Evolutionary conservation across 2,113 vertebrate genomes (phyloP).

Genomic region (Litocranius walleri): DNA sequence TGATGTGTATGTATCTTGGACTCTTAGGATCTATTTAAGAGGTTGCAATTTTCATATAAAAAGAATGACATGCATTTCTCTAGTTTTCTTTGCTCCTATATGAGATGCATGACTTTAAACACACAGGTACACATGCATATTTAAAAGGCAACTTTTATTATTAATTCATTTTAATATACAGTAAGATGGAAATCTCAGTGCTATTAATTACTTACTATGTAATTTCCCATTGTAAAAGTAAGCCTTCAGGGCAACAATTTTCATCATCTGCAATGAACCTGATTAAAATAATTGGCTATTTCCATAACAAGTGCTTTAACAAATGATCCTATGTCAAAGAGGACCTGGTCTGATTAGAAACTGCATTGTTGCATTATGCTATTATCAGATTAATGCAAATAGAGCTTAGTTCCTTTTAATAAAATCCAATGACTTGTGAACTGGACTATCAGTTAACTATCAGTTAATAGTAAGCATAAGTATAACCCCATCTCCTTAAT

Average conservation of each 20-base stretch:
- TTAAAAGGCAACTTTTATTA: constrained; percentile 39
- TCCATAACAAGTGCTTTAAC: constrained; percentile 76
- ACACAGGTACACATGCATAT: not conserved
- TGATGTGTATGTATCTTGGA: not conserved
- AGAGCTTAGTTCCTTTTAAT: not conserved
- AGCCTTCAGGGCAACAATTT: constrained; percentile 77
- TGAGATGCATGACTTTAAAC: constrained; percentile 28
- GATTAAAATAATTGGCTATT: constrained; percentile 86
- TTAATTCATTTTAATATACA: constrained; percentile 69
- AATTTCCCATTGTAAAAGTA: constrained; percentile 73
- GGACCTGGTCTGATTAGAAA: constrained; percentile 60
- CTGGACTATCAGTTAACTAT: not conserved
- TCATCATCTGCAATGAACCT: constrained; percentile 78
- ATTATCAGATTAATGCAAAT: constrained; percentile 15
- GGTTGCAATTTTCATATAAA: constrained; percentile 22
- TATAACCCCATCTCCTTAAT: not conserved
- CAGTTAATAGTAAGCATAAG: not conserved
- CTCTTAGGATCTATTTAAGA: not conserved
- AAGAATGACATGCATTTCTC: constrained; percentile 17
- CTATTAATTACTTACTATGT: constrained; percentile 63
- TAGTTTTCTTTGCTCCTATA: not conserved
- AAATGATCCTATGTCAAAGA: constrained; percentile 76
- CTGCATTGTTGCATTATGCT: not conserved
- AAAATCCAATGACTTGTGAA: constrained; percentile 16
- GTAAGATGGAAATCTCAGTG: constrained; percentile 47